Base-by-base conservation (phyloP, 2,113 vertebrate genomes). In the Saccopteryx leptura region DNA sequence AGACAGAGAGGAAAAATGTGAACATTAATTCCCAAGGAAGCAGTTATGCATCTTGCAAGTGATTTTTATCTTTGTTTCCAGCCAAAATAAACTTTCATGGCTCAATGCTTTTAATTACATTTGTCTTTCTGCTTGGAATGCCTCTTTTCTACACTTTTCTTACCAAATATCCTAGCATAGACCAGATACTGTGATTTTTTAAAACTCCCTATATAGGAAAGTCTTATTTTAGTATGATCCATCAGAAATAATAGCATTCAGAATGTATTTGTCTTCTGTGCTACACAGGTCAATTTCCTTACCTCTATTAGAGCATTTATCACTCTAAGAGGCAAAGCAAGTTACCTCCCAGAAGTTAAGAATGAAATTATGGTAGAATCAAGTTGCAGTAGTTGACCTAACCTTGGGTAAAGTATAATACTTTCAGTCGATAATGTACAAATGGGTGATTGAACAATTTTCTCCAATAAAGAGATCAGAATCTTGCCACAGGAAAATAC, bases 321-420 rank as follows among this genome's bases (percentile, higher is more conserved):
- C 63, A 86, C 28, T 61, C 8, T 82, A 66, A 91, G n/a, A 50
- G 48, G 50, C 81, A 94, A 95, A 96, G n/a, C 46, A 88, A 68
- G 58, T 88, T 63, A 46, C 12, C 33, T 82, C 71, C 9, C 66
- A 90, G 78, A 84, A 80, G 24, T 58, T 88, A 65, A 74, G 71
- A 90, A 79, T 54, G 54, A 9, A 90, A 84, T 82, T 82, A 86
- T 87, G 68, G 33, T 75, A 88, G 78, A 92, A 83, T 91, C 52
- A 74, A 28, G 52, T 76, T 80, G 24, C 24, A 90, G 2, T 58
- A 48, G 46, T 92, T 94, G 65, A 78, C 58, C 54, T 75, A 80
- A 14, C n/a, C 18, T 83, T 94, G 69, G 5, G 46, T 39, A 79
- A 86, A 87, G 52, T 82, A 79, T 69, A 78, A 28, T 60, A 26